Base-by-base conservation (phyloP, 2,888 invertebrate species). In the Rhogogaster chlorosoma region DNA sequence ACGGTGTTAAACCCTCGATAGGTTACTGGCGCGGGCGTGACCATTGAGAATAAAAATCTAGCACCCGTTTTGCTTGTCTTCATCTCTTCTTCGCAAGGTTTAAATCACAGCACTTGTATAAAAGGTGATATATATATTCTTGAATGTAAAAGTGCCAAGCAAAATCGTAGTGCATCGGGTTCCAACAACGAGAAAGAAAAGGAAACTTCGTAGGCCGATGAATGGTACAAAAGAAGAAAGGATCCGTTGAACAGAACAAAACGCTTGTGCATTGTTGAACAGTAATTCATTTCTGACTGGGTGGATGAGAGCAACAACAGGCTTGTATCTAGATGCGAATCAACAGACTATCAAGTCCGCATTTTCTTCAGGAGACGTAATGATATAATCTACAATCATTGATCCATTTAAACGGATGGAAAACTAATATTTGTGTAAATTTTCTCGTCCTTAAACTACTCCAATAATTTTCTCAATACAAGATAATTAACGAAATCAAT, bases 161-260 rank as follows among this genome's bases (percentile, higher is more conserved):
- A 61, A 26, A 61, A 61, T 38, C 61, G 57, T 18, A 15, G 80
- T 61, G 61, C 57, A 32, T 57, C 38, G 38, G 80, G 61, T 61
- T 36, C n/a, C 38, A 61, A 29, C 80, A 80, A 38, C 36, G 49
- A 61, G 80, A 61, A 61, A 36, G 36, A 57, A 61, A 61, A 61
- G 61, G 15, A 61, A 80, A 38, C 80, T 80, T 80, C 38, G 26
- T 61, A 57, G 80, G 80, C 61, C 80, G 80, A 61, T 80, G 77
- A 77, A 80, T 80, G 61, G 57, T 6, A 38, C 36, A 80, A 61
- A 61, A 80, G 57, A 26, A 80, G n/a, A 80, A 80, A 36, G 61
- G 57, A 61, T 36, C 38, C 57, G 26, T 61, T 80, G 57, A 61
- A 80, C 80, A 49, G 53, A 77, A 77, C 77, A 49, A 53, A 77